These are phyloP conservation scores for Gasterosteus nipponicus DNA, from an alignment of 2,113 vertebrate genomes.

Conservation along the genomic window DNA sequence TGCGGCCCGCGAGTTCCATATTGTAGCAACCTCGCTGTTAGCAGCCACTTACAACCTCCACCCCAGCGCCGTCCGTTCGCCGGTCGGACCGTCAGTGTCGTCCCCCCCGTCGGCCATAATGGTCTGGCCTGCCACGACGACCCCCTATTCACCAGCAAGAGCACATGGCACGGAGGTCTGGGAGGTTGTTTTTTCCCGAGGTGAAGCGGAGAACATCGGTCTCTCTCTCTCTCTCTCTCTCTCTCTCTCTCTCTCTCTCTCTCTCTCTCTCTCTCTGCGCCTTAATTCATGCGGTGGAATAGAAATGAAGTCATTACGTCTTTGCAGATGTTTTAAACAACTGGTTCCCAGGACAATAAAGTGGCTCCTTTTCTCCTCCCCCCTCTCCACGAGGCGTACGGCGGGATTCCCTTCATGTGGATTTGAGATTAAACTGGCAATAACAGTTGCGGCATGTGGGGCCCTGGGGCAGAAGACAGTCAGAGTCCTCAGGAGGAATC, in stretches of 20 bases:
- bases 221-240: background rate
- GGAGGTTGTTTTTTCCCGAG: constrained; percentile 61
- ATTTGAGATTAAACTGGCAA: constrained; percentile 45
- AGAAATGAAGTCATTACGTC: constrained; percentile 31
- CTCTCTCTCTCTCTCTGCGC: background rate
- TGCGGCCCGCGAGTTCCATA: no score
- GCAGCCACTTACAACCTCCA: no score
- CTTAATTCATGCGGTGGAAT: constrained; percentile 24
- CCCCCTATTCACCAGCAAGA: constrained; percentile 67
- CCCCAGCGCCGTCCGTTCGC: no score
- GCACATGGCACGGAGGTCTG: constrained; percentile 53
- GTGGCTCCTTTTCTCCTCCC: constrained; percentile 1
- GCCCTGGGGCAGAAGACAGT: constrained; percentile 33
- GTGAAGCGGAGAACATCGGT: constrained; percentile 53
- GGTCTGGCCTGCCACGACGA: no score
- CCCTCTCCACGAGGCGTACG: constrained; percentile 2
- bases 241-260: background rate
- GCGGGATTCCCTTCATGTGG: constrained; percentile 38
- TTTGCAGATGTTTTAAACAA: constrained; percentile 50
- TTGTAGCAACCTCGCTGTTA: no score
- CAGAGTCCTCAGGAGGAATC: constrained; percentile 39
- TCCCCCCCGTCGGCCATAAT: no score
- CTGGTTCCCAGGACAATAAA: constrained; percentile 40
- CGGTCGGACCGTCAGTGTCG: no score
- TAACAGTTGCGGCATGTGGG: constrained; percentile 26